Percentiles rank a stretch among this genome's conserved stretches.
Conservation (phyloP, 2,888 invertebrate genomes). For the Metalampra italica region DNA sequence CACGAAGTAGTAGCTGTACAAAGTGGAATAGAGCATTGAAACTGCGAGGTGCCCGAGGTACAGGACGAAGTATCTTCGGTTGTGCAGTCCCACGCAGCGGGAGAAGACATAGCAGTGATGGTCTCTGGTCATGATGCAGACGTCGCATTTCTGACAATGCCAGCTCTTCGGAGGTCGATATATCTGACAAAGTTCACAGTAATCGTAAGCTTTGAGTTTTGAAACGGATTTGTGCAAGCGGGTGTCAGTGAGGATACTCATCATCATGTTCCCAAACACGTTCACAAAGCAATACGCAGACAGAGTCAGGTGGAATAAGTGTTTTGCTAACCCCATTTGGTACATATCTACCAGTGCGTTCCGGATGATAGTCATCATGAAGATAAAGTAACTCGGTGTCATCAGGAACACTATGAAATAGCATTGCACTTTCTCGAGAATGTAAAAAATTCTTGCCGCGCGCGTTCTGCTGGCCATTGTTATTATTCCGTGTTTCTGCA, state of each 20-base stretch:
- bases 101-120: constrained; percentile 92
- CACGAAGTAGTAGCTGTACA: constrained; percentile 76
- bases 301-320: constrained; percentile 17
- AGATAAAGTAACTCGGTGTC: constrained; percentile 13
- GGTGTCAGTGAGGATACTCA: constrained; percentile 16
- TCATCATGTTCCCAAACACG: constrained; percentile 15
- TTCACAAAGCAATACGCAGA: constrained; percentile 15
- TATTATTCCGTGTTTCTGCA: too few relatives aligned
- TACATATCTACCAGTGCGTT: constrained; percentile 5
- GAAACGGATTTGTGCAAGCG: neutral
- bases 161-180: constrained; percentile 86
- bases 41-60: constrained; percentile 83
- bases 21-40: constrained; percentile 81
- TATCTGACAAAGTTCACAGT: constrained; percentile 86
- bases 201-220: constrained; percentile 37
- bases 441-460: neutral
- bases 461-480: too few relatives aligned
- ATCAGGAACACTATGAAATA: constrained; percentile 5
- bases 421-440: neutral
- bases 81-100: constrained; percentile 89
- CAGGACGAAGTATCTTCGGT: constrained; percentile 88
- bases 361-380: constrained; percentile 12
- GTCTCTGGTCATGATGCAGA: constrained; percentile 89
- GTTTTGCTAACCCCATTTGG: constrained; percentile 5
- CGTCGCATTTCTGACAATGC: constrained; percentile 89